phyloP scores from a whole-genome alignment of 2,888 invertebrate species.

The Cryptocephalus moraei region DNA sequence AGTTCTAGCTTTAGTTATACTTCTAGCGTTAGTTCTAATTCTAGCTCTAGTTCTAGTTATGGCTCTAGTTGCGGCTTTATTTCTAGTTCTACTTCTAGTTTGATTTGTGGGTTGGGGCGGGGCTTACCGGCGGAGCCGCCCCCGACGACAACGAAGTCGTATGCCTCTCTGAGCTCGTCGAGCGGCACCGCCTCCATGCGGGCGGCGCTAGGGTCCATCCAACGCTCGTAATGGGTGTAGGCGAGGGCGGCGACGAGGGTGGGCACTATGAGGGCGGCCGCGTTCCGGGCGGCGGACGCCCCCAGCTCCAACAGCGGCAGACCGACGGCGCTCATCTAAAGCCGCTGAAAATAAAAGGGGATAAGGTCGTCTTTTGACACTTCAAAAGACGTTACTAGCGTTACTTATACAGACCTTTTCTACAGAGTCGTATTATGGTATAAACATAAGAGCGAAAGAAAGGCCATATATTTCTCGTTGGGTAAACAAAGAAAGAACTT shows the following conservation, averaged over 20 bases:
- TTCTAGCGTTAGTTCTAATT: no score
- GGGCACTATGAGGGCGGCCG: slow-evolving; percentile 68
- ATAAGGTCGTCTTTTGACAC: neutral
- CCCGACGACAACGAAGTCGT: slow-evolving; percentile 80
- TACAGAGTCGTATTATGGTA: no score
- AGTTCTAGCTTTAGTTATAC: no score
- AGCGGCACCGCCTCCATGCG: slow-evolving; percentile 64
- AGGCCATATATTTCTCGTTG: no score
- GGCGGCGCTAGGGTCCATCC: slow-evolving; percentile 71
- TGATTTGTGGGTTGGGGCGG: slow-evolving; percentile 5
- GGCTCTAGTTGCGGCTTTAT: no score
- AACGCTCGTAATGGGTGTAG: slow-evolving; percentile 71
- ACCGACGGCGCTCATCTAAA: slow-evolving; percentile 53
- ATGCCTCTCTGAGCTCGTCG: slow-evolving; percentile 53
- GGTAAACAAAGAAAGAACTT: no score
- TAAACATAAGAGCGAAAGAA: no score
- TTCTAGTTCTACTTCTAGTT: neutral
- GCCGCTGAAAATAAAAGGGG: slow-evolving; percentile 19
- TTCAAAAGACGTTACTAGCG: no score
- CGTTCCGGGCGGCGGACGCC: slow-evolving; percentile 54
- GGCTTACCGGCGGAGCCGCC: slow-evolving; percentile 71
- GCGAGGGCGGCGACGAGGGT: slow-evolving; percentile 76
- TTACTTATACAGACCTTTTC: no score
- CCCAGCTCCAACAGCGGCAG: slow-evolving; percentile 60
- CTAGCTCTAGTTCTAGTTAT: no score